phyloP scores from a whole-genome alignment of 2,888 invertebrate species.

The Drosophila cognata region DNA sequence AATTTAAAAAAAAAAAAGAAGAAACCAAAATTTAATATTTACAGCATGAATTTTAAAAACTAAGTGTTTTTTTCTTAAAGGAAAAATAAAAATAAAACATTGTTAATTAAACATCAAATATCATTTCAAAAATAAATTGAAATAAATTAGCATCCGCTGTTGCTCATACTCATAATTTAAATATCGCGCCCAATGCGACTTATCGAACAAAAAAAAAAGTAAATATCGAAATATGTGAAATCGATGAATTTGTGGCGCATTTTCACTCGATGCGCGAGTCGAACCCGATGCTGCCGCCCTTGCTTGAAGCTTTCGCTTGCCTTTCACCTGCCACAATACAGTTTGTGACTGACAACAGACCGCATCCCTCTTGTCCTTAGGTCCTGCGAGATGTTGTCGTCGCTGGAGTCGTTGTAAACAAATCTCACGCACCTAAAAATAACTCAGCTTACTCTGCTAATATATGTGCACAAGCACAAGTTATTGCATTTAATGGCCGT shows the following conservation, averaged over 20 bases:
- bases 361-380: conserved; percentile 41
- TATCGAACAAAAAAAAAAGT: conserved; percentile 18
- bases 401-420: conserved; percentile 35
- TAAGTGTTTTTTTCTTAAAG: conserved; percentile 77
- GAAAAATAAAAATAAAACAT: conserved; percentile 72
- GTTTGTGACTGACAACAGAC: conserved; percentile 56
- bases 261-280: conserved; percentile 32
- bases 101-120: conserved; percentile 78
- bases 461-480: background rate
- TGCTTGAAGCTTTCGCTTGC: conserved; percentile 36
- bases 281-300: conserved; percentile 18
- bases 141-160: conserved; percentile 57
- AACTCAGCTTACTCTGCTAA: conserved; percentile 9
- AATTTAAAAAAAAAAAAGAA: background rate
- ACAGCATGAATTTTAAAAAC: conserved; percentile 74
- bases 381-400: conserved; percentile 31
- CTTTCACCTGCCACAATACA: conserved; percentile 34
- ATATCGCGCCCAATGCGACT: conserved; percentile 9
- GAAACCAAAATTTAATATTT: conserved; percentile 58
- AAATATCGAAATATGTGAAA: background rate
- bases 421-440: conserved; percentile 55
- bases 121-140: conserved; percentile 74
- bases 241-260: conserved; percentile 12
- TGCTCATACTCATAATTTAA: conserved; percentile 39
- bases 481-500: conserved; percentile 8